Evolutionary conservation across 2,797 vertebrate species (phyloP), one percentile per base, ranked within the genome.

Genomic region (Coreius guichenoti): DNA sequence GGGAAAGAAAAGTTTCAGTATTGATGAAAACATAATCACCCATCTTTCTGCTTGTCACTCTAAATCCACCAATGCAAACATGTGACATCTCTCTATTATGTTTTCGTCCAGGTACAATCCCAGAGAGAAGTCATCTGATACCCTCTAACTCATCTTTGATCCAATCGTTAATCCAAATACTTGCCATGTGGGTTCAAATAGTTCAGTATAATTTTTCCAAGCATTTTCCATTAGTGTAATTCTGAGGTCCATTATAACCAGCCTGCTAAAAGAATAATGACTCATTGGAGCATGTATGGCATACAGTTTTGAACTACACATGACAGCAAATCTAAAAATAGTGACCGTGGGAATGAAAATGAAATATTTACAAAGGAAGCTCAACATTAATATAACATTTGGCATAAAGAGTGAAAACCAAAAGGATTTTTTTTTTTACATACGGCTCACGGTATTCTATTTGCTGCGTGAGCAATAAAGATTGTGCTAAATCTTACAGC

Each of bases 281-380:
- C 21, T 36, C 61, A 16, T 29, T 83, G 17, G 16, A 83, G 33
- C 23, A 61, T 61, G 75, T 43, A 39, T 2, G 12, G 21, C 74
- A 58, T 33, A 58, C 56, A 47, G 39, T 47, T 31, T 43, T 79
- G 76, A 79, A 21, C 76, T 21, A 29, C 58, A 63, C n/a, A 45
- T 29, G n/a, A 83, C 31, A 65, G 36, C 6, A 76, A 73, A 16
- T 33, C 56, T 36, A 36, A 69, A 76, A 51, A 58, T 21, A 45
- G 36, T 31, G 73, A 54, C 16, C 14, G 58, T 39, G 26, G 29
- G 49, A 49, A 75, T 82, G 19, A 63, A 72, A 78, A 82, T 39
- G 3, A 63, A 49, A 29, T 77, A 78, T 73, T 83, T 85, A 83
- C 86, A 83, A 33, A 86, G 69, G 43, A 45, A 63, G 14, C 17